Evolutionary conservation across 2,113 vertebrate species (phyloP).

Genomic region (Taurulus bubalis): DNA sequence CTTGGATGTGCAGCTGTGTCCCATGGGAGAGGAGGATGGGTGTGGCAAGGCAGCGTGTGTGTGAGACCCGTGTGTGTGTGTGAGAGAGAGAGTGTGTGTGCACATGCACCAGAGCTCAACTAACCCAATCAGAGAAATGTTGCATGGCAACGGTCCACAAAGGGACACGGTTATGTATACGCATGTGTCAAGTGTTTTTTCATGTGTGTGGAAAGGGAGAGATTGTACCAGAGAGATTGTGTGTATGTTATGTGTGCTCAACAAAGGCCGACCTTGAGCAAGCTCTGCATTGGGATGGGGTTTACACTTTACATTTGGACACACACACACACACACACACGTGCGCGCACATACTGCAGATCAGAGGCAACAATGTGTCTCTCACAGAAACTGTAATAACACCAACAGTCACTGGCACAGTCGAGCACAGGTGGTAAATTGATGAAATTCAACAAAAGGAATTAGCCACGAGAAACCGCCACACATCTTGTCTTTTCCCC

Average conservation of each 20-base stretch:
- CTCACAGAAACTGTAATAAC: slow-evolving; percentile 31
- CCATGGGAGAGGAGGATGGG: slow-evolving; percentile 74
- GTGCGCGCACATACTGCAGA: slow-evolving; percentile 4
- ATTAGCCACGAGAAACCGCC: slow-evolving; percentile 47
- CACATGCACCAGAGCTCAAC: slow-evolving; percentile 75
- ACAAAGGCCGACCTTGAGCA: slow-evolving; percentile 43
- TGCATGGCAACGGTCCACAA: slow-evolving; percentile 86
- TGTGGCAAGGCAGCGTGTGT: slow-evolving; percentile 67
- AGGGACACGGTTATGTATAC: slow-evolving; percentile 73
- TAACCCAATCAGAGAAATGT: slow-evolving; percentile 87
- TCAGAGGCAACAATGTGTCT: not conserved
- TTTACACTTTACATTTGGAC: slow-evolving; percentile 10
- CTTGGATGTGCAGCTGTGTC: slow-evolving; percentile 77
- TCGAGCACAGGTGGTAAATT: slow-evolving; percentile 51
- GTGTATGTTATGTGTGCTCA: slow-evolving; percentile 29
- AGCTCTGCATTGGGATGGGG: slow-evolving; percentile 47
- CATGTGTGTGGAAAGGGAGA: slow-evolving; percentile 58
- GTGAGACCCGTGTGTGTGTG: slow-evolving; percentile 49
- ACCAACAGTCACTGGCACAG: slow-evolving; percentile 10
- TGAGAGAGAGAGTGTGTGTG: slow-evolving; percentile 20
- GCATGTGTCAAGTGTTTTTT: slow-evolving; percentile 73
- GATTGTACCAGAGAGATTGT: not conserved
- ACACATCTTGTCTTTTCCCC: slow-evolving; percentile 37
- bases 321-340: slow-evolving; percentile 7
- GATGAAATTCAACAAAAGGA: slow-evolving; percentile 52